These are phyloP conservation scores for Peucedramus taeniatus DNA, from an alignment of 2,113 vertebrate species.

Conservation along the genomic window DNA sequence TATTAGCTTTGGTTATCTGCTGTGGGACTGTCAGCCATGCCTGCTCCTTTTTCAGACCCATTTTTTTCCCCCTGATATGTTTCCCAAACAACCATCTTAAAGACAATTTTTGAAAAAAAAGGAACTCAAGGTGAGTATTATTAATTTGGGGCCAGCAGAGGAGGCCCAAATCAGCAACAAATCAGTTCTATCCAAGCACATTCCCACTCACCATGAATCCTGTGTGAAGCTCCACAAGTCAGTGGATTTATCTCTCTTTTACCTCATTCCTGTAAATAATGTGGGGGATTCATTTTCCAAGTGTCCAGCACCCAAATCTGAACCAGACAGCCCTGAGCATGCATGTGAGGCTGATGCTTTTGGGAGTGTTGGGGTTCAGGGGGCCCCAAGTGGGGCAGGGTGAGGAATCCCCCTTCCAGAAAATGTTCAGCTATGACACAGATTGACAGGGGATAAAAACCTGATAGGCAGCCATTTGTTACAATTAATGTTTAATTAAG, in stretches of 20 bases:
- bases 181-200: background rate
- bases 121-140: background rate
- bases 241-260: background rate
- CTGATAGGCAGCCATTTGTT: constrained; percentile 31
- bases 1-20: background rate
- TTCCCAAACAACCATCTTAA: background rate
- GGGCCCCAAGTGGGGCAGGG: background rate
- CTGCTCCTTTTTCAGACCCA: background rate
- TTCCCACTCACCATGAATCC: background rate
- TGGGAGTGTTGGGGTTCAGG: background rate
- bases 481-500: constrained; percentile 60
- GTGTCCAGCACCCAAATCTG: background rate
- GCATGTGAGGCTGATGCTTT: background rate
- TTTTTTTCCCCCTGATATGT: background rate
- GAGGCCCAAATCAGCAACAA: background rate
- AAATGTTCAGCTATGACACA: background rate
- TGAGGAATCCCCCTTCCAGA: background rate
- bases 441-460: background rate
- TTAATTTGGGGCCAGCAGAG: background rate
- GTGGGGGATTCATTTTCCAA: background rate
- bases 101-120: background rate
- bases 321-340: background rate
- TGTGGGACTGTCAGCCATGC: background rate
- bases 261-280: background rate
- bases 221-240: accelerated